A percentile compares a stretch with the other conserved stretches of the same genome.
phyloP scores from a whole-genome alignment of 2,888 invertebrate species.

The Trissolcus japonicus region DNA sequence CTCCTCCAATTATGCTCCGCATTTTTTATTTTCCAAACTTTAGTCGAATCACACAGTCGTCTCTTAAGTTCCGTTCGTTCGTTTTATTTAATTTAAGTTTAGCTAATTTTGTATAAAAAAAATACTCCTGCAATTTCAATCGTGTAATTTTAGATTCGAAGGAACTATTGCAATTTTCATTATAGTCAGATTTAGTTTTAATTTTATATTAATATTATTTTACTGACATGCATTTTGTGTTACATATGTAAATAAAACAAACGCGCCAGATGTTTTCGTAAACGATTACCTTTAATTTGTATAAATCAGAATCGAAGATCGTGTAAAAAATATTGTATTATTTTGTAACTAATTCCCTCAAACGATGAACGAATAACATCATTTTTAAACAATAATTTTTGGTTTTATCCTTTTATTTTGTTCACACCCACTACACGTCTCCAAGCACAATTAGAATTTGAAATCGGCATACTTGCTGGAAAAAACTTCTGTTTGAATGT shows the following conservation, averaged over 20 bases:
- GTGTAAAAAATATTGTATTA: constrained; percentile 56
- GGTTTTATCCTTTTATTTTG: constrained; percentile 29
- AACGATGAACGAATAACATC: constrained; percentile 51
- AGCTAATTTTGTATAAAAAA: constrained; percentile 38
- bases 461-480: constrained; percentile 53
- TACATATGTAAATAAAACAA: constrained; percentile 50
- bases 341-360: constrained; percentile 48
- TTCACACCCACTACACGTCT: constrained; percentile 24
- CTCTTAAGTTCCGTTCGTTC: constrained; percentile 33
- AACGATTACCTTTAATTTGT: constrained; percentile 42
- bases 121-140: constrained; percentile 43
- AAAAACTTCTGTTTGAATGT: constrained; percentile 39
- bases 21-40: constrained; percentile 9
- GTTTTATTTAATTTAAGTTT: constrained; percentile 37
- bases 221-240: constrained; percentile 41
- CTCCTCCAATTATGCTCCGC: constrained; percentile 43
- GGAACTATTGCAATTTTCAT: constrained; percentile 35
- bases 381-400: constrained; percentile 26
- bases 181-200: constrained; percentile 49
- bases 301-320: constrained; percentile 39
- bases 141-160: constrained; percentile 15
- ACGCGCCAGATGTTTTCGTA: constrained; percentile 26
- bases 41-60: constrained; percentile 26
- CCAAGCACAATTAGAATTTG: constrained; percentile 41
- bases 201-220: constrained; percentile 35